phyloP scores from a whole-genome alignment of 2,797 vertebrate species.

The Lycodopsis pacificus region DNA sequence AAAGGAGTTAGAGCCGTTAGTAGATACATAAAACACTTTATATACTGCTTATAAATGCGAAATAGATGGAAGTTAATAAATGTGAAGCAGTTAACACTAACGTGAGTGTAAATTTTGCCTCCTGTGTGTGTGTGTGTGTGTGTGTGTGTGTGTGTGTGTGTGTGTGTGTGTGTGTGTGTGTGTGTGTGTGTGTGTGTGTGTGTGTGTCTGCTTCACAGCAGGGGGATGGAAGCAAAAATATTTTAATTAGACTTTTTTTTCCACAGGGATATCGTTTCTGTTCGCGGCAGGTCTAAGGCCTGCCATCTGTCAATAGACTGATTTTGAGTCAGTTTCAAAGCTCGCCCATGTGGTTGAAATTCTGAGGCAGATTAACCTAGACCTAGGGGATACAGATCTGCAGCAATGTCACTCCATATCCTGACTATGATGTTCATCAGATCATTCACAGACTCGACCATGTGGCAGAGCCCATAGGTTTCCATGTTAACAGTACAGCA shows the following conservation, averaged over 20 bases:
- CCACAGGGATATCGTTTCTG: constrained; percentile 59
- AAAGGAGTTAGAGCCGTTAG: not conserved
- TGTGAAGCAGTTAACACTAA: constrained; percentile 29
- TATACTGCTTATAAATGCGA: not conserved
- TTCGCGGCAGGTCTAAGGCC: constrained; percentile 59
- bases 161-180: too few species aligned
- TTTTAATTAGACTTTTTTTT: constrained; percentile 57
- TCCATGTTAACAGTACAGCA: constrained; percentile 67
- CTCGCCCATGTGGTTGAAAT: constrained; percentile 43
- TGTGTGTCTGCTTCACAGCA: constrained; percentile 46
- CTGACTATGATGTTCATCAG: constrained; percentile 21
- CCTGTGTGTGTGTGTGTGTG: constrained; percentile 1
- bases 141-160: constrained; percentile 1
- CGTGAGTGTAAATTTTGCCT: not conserved
- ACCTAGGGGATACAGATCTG: constrained; percentile 1
- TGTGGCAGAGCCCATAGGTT: constrained; percentile 56
- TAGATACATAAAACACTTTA: not conserved
- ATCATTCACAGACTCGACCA: constrained; percentile 25
- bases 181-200: not conserved
- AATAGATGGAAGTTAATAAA: not conserved
- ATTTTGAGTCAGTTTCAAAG: constrained; percentile 53
- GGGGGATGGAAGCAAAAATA: constrained; percentile 42
- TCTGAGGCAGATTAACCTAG: constrained; percentile 25
- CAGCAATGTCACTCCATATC: constrained; percentile 19
- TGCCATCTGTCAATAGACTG: constrained; percentile 71